These are phyloP conservation scores for Perizoma affinitatum DNA, from an alignment of 2,888 invertebrate genomes.

Conservation along the genomic window DNA sequence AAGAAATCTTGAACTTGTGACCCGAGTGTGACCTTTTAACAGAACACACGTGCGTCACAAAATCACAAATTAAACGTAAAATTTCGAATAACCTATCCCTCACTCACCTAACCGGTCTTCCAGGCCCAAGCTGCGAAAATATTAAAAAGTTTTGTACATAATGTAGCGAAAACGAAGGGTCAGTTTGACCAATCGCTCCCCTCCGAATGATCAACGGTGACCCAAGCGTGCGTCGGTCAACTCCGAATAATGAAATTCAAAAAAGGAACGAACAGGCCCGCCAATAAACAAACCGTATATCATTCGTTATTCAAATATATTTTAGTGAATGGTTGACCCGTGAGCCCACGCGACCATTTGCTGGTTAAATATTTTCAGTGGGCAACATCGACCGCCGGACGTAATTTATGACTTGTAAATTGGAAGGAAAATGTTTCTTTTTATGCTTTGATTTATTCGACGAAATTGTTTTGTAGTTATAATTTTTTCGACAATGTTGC, in stretches of 20 bases:
- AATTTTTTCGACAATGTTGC: slow-evolving; percentile 28
- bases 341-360: slow-evolving; percentile 80
- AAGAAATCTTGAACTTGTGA: slow-evolving; percentile 58
- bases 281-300: slow-evolving; percentile 85
- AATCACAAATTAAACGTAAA: slow-evolving; percentile 81
- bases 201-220: slow-evolving; percentile 71
- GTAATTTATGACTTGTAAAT: slow-evolving; percentile 76
- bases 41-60: slow-evolving; percentile 69
- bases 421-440: slow-evolving; percentile 50
- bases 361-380: slow-evolving; percentile 81
- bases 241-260: slow-evolving; percentile 74
- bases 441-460: slow-evolving; percentile 35
- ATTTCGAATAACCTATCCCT: slow-evolving; percentile 70
- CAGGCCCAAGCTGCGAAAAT: slow-evolving; percentile 76
- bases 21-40: slow-evolving; percentile 71
- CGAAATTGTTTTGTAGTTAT: slow-evolving; percentile 34
- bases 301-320: slow-evolving; percentile 82
- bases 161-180: slow-evolving; percentile 71
- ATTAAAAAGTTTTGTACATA: slow-evolving; percentile 71
- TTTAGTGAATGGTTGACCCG: slow-evolving; percentile 80
- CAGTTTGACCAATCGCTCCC: slow-evolving; percentile 62
- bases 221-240: slow-evolving; percentile 76
- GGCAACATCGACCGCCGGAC: slow-evolving; percentile 65
- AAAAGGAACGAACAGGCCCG: slow-evolving; percentile 77
- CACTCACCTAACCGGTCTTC: slow-evolving; percentile 59